These are phyloP conservation scores for Eristalinus sepulchralis DNA, from an alignment of 2,888 invertebrate species.

Conservation along the genomic window DNA sequence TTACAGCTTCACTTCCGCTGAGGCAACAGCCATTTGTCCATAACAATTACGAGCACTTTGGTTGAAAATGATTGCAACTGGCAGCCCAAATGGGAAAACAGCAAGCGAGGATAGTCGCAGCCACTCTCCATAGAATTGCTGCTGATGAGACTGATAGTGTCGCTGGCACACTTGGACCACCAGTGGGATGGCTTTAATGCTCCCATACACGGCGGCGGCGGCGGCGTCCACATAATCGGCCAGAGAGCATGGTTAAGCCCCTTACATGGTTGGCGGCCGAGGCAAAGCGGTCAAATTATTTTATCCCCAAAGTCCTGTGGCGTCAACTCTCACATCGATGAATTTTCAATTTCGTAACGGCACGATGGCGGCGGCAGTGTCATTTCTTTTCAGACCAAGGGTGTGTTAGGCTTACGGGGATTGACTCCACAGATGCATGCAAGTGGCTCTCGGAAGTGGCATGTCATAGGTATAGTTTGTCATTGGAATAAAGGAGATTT, in stretches of 20 bases:
- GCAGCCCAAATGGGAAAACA: constrained; percentile 27
- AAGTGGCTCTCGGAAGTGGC: neutral
- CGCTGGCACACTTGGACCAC: neutral
- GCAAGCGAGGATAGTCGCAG: neutral
- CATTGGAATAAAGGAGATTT: constrained; percentile 39
- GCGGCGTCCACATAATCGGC: neutral
- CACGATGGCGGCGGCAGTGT: neutral
- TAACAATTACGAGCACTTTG: constrained; percentile 64
- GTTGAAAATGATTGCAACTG: constrained; percentile 62
- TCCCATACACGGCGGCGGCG: neutral
- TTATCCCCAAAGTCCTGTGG: constrained; percentile 38
- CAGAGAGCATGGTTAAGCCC: constrained; percentile 3
- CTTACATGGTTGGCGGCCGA: constrained; percentile 28
- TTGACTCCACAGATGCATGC: constrained; percentile 1
- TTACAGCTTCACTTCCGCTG: constrained; percentile 21
- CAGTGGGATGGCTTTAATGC: neutral
- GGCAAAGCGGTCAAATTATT: constrained; percentile 51
- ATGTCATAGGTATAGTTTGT: constrained; percentile 20
- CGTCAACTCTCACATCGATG: constrained; percentile 59
- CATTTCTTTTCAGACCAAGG: constrained; percentile 1
- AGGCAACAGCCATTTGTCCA: constrained; percentile 52
- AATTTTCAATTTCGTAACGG: constrained; percentile 62
- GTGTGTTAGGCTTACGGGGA: constrained; percentile 4
- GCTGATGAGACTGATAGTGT: constrained; percentile 9
- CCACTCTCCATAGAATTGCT: neutral